A percentile compares a stretch with the other conserved stretches of the same genome.
Conservation (phyloP, 1,140 invertebrate genomes). For the Trigoniulus corallinus region DNA sequence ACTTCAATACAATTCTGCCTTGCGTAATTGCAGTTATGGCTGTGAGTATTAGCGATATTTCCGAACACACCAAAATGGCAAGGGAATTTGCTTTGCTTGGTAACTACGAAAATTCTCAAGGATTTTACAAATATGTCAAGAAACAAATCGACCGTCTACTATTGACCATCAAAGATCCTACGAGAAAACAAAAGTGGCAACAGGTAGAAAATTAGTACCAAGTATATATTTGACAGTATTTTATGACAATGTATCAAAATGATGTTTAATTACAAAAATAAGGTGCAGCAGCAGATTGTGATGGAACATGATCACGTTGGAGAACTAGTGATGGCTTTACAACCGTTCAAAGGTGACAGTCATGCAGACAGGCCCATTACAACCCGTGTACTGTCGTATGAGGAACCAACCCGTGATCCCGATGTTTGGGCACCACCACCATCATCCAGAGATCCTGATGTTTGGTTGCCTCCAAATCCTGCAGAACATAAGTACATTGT, state of each 20-base stretch:
- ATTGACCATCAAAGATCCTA: conserved; percentile 55
- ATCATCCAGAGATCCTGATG: conserved; percentile 58
- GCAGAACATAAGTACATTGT: conserved; percentile 46
- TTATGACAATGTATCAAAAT: background rate
- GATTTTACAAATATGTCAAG: conserved; percentile 87
- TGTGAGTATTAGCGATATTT: conserved; percentile 69
- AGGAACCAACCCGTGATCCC: conserved; percentile 43
- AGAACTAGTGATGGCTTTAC: conserved; percentile 50
- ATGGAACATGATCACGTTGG: conserved; percentile 84
- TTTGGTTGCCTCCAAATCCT: conserved; percentile 77
- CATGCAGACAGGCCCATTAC: conserved; percentile 27
- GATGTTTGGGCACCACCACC: conserved; percentile 61
- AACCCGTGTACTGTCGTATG: conserved; percentile 28
- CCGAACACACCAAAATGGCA: conserved; percentile 79
- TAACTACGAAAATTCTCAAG: conserved; percentile 84
- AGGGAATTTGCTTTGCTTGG: conserved; percentile 86
- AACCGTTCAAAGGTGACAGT: conserved; percentile 40
- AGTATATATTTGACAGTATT: background rate
- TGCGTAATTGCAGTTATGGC: too few species aligned
- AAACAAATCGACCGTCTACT: conserved; percentile 76
- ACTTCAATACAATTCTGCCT: too few species aligned
- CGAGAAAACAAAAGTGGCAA: conserved; percentile 73
- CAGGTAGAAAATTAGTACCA: conserved; percentile 38
- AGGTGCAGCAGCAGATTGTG: conserved; percentile 78
- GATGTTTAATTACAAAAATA: background rate